These are phyloP conservation scores for Axis porcinus DNA, from an alignment of 2,113 vertebrate species.

Conservation along the genomic window DNA sequence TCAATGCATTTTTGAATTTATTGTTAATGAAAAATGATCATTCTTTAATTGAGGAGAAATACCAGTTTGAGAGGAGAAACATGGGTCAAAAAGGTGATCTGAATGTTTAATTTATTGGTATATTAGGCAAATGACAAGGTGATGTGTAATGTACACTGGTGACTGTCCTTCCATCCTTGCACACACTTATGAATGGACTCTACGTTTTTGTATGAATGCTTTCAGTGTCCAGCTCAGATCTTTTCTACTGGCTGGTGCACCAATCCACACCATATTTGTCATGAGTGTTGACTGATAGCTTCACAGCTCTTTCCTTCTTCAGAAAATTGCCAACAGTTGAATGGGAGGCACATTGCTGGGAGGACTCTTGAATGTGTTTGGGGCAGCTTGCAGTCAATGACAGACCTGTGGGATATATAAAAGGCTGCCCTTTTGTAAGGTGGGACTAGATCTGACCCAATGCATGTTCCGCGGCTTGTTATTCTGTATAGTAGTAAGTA, in stretches of 20 bases:
- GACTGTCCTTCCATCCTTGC: background rate
- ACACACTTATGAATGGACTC: background rate
- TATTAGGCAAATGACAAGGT: background rate
- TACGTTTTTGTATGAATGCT: background rate
- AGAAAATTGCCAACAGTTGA: background rate
- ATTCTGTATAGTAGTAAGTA: background rate
- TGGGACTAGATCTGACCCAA: background rate
- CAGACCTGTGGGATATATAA: background rate
- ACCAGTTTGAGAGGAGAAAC: background rate
- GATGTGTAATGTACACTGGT: background rate
- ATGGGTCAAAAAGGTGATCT: background rate
- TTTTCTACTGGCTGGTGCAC: no score
- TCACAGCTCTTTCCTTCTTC: background rate
- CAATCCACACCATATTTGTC: accelerated
- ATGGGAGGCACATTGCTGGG: background rate
- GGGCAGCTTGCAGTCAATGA: background rate
- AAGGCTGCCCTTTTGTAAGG: background rate
- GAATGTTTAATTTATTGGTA: background rate
- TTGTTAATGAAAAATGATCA: background rate
- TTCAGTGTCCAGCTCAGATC: background rate
- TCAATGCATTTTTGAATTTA: background rate
- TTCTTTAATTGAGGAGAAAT: background rate
- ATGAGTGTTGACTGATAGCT: background rate
- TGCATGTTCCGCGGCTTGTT: background rate
- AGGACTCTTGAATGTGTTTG: background rate